Percentiles rank a stretch among this genome's conserved stretches.
Conservation (phyloP, 2,888 invertebrate species). For the Dione juno region DNA sequence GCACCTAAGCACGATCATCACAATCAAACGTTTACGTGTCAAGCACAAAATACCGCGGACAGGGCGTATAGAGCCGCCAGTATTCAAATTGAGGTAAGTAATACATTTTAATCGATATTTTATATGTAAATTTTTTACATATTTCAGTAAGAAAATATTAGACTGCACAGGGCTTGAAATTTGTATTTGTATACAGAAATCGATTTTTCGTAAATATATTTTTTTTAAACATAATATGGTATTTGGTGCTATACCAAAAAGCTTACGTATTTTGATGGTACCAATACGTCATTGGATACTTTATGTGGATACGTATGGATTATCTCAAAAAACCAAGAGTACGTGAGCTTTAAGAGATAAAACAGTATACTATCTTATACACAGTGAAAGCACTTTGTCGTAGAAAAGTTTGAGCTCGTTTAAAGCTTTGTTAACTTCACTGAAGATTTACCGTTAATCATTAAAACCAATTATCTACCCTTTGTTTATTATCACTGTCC, state of each 20-base stretch:
- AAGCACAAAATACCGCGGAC: slow-evolving; percentile 96
- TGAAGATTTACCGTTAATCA: slow-evolving; percentile 23
- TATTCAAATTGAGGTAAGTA: slow-evolving; percentile 89
- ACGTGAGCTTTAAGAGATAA: background rate
- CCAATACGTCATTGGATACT: too few species aligned
- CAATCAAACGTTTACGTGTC: slow-evolving; percentile 95
- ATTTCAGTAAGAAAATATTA: too few species aligned
- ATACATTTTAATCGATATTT: background rate
- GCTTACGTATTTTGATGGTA: too few species aligned
- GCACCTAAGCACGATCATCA: slow-evolving; percentile 94
- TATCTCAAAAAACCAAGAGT: too few species aligned
- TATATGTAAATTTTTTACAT: too few species aligned
- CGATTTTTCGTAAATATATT: too few species aligned
- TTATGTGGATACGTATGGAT: too few species aligned
- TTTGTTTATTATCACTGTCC: slow-evolving; percentile 24
- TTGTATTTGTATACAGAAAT: too few species aligned
- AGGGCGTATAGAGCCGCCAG: slow-evolving; percentile 92
- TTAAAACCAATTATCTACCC: slow-evolving; percentile 24
- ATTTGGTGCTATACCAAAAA: too few species aligned
- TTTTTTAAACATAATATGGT: too few species aligned
- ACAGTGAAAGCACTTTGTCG: background rate
- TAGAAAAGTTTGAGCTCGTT: slow-evolving; percentile 18
- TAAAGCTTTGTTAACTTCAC: slow-evolving; percentile 18
- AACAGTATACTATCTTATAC: background rate
- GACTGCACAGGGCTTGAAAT: too few species aligned